Conservation (phyloP, 2,888 invertebrate species). For the Hipparchia sbordonii region DNA sequence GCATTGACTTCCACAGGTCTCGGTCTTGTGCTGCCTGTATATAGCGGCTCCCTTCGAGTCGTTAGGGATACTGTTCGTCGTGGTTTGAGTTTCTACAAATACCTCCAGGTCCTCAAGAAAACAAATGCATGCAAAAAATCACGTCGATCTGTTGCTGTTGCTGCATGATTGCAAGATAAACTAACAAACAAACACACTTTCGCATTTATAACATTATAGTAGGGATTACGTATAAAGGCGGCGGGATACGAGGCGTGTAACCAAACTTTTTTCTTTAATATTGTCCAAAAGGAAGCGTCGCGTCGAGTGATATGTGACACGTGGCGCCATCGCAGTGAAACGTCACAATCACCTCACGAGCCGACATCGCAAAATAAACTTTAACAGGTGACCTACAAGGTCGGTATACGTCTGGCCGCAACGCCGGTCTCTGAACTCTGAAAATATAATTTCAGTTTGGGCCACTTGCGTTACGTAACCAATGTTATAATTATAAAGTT, state of each 20-base stretch:
- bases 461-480: slow-evolving; percentile 78
- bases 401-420: slow-evolving; percentile 50
- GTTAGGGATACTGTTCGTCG: background rate
- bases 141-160: too few species aligned
- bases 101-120: too few species aligned
- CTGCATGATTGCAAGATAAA: too few species aligned
- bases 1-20: too few species aligned
- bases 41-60: too few species aligned
- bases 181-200: too few species aligned
- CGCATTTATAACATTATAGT: too few species aligned
- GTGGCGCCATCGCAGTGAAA: slow-evolving; percentile 61
- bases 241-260: slow-evolving; percentile 35
- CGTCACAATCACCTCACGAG: slow-evolving; percentile 52
- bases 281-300: slow-evolving; percentile 78
- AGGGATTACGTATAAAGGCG: slow-evolving; percentile 34
- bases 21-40: too few species aligned
- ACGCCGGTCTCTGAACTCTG: slow-evolving; percentile 75
- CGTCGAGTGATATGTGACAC: slow-evolving; percentile 81
- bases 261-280: slow-evolving; percentile 47
- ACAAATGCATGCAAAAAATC: too few species aligned
- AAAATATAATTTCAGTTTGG: slow-evolving; percentile 81
- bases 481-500: slow-evolving; percentile 76
- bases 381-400: slow-evolving; percentile 56
- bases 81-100: too few species aligned
- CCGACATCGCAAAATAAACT: slow-evolving; percentile 60